Conservation (phyloP, 2,888 invertebrate genomes). For the Tetramorium bicarinatum region DNA sequence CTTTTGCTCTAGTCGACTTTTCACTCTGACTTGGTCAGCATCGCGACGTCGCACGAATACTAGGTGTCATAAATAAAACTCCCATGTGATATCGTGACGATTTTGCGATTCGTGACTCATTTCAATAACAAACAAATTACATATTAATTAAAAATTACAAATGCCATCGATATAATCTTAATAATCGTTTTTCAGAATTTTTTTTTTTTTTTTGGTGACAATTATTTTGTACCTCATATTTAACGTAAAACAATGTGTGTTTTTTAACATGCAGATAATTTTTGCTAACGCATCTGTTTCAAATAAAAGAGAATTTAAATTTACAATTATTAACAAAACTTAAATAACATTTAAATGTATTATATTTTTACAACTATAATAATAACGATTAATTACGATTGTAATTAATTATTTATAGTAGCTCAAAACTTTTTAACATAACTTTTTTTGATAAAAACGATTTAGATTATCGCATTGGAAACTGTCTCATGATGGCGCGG, state of each 20-base stretch:
- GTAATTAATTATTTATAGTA: conserved; percentile 6
- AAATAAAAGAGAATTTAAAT: not conserved
- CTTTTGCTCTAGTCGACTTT: conserved; percentile 39
- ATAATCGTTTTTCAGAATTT: not conserved
- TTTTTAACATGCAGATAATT: not conserved
- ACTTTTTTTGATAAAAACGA: not conserved
- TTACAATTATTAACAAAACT: not conserved
- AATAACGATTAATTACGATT: conserved; percentile 19
- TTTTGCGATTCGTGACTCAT: no score
- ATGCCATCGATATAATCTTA: not conserved
- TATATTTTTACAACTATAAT: not conserved
- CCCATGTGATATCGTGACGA: not conserved
- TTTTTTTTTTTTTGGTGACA: not conserved
- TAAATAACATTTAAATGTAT: not conserved
- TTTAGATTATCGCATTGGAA: not conserved
- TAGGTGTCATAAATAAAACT: conserved; percentile 28
- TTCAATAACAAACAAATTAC: not conserved
- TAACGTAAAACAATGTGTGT: not conserved
- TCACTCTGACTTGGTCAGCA: conserved; percentile 20
- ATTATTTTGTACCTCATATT: not conserved
- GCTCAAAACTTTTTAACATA: not conserved
- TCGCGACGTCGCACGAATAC: conserved; percentile 7
- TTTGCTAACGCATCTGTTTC: not conserved
- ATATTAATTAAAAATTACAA: not conserved
- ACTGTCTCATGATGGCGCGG: not conserved